phyloP scores from a whole-genome alignment of 2,888 invertebrate species.

The Drosophila paranaensis region DNA sequence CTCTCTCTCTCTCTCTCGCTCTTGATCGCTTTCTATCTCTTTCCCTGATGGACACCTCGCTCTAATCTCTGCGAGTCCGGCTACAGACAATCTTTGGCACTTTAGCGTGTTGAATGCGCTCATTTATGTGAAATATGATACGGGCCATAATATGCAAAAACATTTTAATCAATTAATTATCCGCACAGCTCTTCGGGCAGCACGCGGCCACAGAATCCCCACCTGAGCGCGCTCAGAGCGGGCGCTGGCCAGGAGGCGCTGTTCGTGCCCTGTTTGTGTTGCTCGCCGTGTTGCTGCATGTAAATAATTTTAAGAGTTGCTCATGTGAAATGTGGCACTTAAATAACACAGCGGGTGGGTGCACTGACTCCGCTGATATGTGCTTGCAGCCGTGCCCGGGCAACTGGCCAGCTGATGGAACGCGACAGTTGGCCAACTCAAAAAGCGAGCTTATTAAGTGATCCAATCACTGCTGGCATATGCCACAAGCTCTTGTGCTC shows the following conservation, averaged over 20 bases:
- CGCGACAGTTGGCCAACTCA: conserved; percentile 20
- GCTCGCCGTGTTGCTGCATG: conserved; percentile 57
- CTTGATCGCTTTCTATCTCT: conserved; percentile 6
- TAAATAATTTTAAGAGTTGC: conserved; percentile 77
- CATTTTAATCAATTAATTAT: conserved; percentile 84
- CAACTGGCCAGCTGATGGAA: conserved; percentile 24
- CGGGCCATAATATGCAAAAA: conserved; percentile 79
- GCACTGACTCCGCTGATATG: conserved; percentile 29
- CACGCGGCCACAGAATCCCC: conserved; percentile 29
- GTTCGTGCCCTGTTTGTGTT: conserved; percentile 21
- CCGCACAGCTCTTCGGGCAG: conserved; percentile 56
- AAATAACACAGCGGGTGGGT: conserved; percentile 74
- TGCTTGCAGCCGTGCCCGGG: conserved; percentile 33
- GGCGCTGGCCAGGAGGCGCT: conserved; percentile 34
- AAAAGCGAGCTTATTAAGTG: conserved; percentile 14
- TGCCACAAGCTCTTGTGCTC: background rate
- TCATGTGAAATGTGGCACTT: conserved; percentile 79
- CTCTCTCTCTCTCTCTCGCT: background rate
- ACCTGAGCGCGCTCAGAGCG: conserved; percentile 9
- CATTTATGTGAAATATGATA: conserved; percentile 83
- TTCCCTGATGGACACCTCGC: conserved; percentile 36
- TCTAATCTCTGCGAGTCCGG: conserved; percentile 51
- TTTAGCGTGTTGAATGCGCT: conserved; percentile 81
- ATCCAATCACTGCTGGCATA: conserved; percentile 34
- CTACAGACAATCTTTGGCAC: conserved; percentile 72